Evolutionary conservation across 2,797 vertebrate species (phyloP).

Genomic region (Pteropus rufus): DNA sequence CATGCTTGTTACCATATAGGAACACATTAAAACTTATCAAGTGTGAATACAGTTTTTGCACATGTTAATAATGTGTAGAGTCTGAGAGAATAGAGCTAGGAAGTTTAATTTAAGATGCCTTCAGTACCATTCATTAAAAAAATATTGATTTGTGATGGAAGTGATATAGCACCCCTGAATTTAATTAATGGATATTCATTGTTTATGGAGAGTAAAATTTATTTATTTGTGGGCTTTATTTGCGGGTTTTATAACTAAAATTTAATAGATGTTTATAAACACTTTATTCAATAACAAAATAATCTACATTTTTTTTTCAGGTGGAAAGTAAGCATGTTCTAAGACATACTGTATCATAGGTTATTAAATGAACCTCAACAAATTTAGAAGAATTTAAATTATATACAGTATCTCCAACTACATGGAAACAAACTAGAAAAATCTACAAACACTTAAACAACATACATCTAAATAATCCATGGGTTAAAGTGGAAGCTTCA

Average conservation of each 20-base stretch:
- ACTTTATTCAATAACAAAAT: not conserved
- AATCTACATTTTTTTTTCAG: not conserved
- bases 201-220: not conserved
- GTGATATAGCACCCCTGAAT: not conserved
- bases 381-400: not conserved
- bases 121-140: not conserved
- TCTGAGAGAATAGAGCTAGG: not conserved
- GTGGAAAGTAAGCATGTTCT: not conserved
- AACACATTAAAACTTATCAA: not conserved
- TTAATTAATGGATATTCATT: not conserved
- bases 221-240: not conserved
- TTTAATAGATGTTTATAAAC: not conserved
- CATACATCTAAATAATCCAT: not conserved
- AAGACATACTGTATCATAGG: not conserved
- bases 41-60: not conserved
- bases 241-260: not conserved
- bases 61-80: not conserved
- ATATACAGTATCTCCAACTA: not conserved
- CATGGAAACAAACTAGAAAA: not conserved
- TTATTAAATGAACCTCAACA: not conserved
- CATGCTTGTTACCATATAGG: not conserved
- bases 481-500: not conserved
- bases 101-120: constrained; percentile 19
- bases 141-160: not conserved
- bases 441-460: not conserved